Percentiles rank a stretch among this genome's conserved stretches.
phyloP scores from a whole-genome alignment of 2,113 vertebrate species.

The Furnarius figulus region DNA sequence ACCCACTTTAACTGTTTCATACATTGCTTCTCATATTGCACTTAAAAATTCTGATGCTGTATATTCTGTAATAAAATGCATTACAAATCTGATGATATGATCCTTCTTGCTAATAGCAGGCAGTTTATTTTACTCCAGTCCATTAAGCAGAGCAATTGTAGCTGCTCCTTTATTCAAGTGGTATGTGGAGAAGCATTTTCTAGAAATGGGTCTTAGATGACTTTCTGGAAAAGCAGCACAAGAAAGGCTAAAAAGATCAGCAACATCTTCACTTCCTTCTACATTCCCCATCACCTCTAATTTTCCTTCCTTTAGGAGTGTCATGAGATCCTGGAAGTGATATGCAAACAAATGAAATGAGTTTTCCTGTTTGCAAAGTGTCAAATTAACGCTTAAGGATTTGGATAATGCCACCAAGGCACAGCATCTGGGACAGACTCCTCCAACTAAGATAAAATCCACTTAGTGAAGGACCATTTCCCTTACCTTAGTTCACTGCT shows the following conservation, averaged over 20 bases:
- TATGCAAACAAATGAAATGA: background rate
- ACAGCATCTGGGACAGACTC: background rate
- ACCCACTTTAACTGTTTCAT: background rate
- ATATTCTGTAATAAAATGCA: constrained; percentile 25
- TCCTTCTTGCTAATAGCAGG: constrained; percentile 15
- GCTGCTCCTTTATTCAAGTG: constrained; percentile 5
- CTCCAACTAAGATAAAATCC: background rate
- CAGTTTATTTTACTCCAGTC: constrained; percentile 51
- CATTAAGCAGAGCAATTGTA: constrained; percentile 39
- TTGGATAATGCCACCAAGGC: background rate
- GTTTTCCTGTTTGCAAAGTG: background rate
- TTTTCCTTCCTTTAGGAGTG: background rate
- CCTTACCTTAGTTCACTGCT: background rate
- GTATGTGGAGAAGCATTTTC: background rate
- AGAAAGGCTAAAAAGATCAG: background rate
- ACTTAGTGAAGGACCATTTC: background rate
- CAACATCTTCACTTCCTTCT: background rate
- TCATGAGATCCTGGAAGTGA: background rate
- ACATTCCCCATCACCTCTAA: background rate
- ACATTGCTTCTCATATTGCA: background rate
- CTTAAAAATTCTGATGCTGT: constrained; percentile 19
- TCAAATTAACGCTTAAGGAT: background rate
- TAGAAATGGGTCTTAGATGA: constrained; percentile 15
- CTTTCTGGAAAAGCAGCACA: constrained; percentile 26
- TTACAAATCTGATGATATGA: constrained; percentile 37